Conservation (phyloP, 2,888 invertebrate genomes). For the Drosophila quinaria region DNA sequence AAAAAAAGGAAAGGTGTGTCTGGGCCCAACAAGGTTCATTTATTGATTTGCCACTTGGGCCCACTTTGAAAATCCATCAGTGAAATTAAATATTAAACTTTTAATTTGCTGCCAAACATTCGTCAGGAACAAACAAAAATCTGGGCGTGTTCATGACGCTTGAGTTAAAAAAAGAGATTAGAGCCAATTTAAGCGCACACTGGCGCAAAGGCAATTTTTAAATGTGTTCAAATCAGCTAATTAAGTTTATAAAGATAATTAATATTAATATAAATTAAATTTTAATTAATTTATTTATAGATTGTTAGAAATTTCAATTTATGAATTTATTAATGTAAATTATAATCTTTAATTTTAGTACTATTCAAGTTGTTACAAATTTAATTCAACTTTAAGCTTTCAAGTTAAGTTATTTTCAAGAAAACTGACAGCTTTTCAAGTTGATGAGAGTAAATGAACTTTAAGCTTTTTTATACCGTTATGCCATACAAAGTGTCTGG, state of each 20-base stretch:
- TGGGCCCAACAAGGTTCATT: conserved; percentile 15
- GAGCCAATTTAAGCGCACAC: conserved; percentile 38
- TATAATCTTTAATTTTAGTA: too few species aligned
- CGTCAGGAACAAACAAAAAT: conserved; percentile 33
- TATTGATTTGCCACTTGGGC: conserved; percentile 47
- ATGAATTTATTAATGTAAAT: too few species aligned
- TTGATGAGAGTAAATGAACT: background rate
- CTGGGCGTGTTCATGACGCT: conserved; percentile 35
- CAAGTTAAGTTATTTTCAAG: too few species aligned
- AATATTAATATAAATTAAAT: background rate
- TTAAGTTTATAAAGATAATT: background rate
- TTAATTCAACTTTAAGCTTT: too few species aligned
- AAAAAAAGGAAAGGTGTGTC: conserved; percentile 52
- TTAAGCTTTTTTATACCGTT: background rate
- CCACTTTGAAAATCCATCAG: conserved; percentile 57
- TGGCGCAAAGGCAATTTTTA: conserved; percentile 22
- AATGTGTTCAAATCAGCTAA: background rate
- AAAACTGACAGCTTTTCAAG: too few species aligned
- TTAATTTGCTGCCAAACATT: conserved; percentile 41
- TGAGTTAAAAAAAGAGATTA: conserved; percentile 18
- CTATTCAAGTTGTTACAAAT: too few species aligned
- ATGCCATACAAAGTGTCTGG: conserved; percentile 1
- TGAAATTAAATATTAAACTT: conserved; percentile 67
- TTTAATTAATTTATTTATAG: too few species aligned
- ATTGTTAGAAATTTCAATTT: background rate